Evolutionary conservation across 2,113 vertebrate species (phyloP).

Genomic region (Pogonocichla stellata): DNA sequence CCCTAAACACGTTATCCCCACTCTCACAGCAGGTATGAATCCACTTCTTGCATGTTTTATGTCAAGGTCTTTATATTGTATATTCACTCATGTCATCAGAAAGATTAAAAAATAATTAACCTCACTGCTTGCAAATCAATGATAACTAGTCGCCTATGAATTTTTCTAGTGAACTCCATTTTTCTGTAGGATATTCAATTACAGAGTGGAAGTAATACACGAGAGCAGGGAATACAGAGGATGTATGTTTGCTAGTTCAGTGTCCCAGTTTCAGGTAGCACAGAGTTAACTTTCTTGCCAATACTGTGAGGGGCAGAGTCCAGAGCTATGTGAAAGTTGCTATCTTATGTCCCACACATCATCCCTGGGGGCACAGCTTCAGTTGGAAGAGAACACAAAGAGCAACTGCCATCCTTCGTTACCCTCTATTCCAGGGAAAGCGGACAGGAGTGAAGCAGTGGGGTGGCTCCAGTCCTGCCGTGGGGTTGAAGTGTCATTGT

Average conservation of each 20-base stretch:
- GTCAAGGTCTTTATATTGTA: background rate
- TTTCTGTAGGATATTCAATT: background rate
- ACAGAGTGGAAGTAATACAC: background rate
- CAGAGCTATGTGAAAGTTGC: background rate
- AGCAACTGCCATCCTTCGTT: background rate
- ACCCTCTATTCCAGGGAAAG: background rate
- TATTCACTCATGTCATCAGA: background rate
- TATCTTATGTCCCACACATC: background rate
- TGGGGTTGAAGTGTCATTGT: background rate
- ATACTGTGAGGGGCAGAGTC: background rate
- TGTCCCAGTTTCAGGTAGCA: background rate
- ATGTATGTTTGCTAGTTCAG: background rate
- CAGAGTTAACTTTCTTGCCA: background rate
- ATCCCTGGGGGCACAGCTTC: too few relatives aligned
- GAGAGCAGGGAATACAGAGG: background rate
- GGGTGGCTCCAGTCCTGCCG: background rate
- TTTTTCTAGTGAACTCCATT: background rate
- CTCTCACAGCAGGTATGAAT: background rate
- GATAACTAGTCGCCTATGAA: background rate
- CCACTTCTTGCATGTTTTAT: background rate
- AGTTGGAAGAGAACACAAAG: accelerated
- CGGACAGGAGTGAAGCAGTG: accelerated
- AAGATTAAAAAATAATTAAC: background rate
- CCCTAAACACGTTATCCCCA: background rate
- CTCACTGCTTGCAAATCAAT: background rate